Evolutionary conservation across 1,140 invertebrate genomes (phyloP), one percentile per base, ranked within the genome.

Genomic region (Psilanteris sp.): DNA sequence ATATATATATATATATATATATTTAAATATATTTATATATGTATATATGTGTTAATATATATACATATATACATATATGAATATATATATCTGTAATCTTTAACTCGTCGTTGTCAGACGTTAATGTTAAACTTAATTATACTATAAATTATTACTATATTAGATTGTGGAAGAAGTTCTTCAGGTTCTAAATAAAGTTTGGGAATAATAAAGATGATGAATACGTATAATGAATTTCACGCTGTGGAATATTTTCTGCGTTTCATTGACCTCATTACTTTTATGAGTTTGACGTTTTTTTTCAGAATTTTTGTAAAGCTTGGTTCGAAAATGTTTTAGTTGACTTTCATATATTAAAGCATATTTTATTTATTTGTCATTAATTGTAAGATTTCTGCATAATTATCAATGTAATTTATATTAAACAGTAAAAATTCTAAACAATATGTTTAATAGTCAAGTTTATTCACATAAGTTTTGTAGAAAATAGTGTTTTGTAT

Each of bases 71-170:
- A 79, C 50, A 72, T 55, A 77, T 76, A 79, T 73, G 82, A 72
- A 81, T 77, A 83, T 78, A 84, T 77, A 83, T 77, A 77, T 78
- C 70, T 83, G 79, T 82, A 79, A 81, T 83, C 79, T 80, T 85
- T 85, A 84, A 79, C 83, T 86, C 83, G 80, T 84, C 84, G 81
- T 86, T 86, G 81, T 87, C 81, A 81, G 81, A 82, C 80, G 81
- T 86, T 85, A 85, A 86, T 83, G 82, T 86, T 85, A 86, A 85
- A 86, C 84, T 85, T 87, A 84, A 83, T 84, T 86, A 85, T 78
- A 78, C 62, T 73, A 78, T 78, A 73, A 78, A 79, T 83, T 80
- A 78, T 75, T 75, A 71, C 37, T 59, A 81, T 85, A 85, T 85
- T 85, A 85, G 79, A 86, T 85, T 86, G 82, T 85, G 81, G 82